Evolutionary conservation across 2,888 invertebrate genomes (phyloP).

Genomic region (Heliconius erato): DNA sequence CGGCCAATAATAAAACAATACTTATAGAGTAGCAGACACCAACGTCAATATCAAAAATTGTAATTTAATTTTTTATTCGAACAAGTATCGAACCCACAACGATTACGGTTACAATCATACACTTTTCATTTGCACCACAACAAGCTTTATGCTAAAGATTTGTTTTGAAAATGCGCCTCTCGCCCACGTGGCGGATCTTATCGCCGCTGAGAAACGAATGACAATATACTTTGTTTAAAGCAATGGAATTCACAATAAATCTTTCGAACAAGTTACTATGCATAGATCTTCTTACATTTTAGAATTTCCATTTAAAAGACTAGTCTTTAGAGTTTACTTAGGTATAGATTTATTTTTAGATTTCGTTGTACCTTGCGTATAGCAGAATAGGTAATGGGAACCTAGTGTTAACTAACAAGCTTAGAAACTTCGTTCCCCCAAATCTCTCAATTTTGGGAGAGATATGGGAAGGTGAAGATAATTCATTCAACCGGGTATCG

Average conservation of each 20-base stretch:
- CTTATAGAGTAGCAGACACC: not conserved
- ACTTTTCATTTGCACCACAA: not conserved
- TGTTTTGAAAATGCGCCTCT: slow-evolving; percentile 10
- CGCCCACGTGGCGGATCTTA: slow-evolving; percentile 34
- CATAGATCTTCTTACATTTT: not conserved
- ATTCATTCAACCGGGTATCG: not conserved
- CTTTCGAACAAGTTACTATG: slow-evolving; percentile 7
- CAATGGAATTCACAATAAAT: slow-evolving; percentile 25
- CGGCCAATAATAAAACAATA: too few relatives aligned
- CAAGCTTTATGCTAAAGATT: not conserved
- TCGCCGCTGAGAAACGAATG: slow-evolving; percentile 21
- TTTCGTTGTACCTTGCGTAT: too few relatives aligned
- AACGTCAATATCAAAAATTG: not conserved
- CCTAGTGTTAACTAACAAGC: too few relatives aligned
- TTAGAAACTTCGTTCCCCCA: too few relatives aligned
- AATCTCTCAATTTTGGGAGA: too few relatives aligned
- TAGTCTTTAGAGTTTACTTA: slow-evolving; percentile 1
- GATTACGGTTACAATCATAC: not conserved
- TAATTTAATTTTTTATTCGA: not conserved
- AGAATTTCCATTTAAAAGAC: not conserved
- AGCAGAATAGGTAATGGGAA: not conserved
- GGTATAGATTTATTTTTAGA: too few relatives aligned
- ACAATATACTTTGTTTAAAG: slow-evolving; percentile 31
- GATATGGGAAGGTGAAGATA: not conserved
- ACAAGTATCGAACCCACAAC: not conserved